These are phyloP conservation scores for Nomada goodeniana DNA, from an alignment of 2,888 invertebrate species.

Conservation along the genomic window DNA sequence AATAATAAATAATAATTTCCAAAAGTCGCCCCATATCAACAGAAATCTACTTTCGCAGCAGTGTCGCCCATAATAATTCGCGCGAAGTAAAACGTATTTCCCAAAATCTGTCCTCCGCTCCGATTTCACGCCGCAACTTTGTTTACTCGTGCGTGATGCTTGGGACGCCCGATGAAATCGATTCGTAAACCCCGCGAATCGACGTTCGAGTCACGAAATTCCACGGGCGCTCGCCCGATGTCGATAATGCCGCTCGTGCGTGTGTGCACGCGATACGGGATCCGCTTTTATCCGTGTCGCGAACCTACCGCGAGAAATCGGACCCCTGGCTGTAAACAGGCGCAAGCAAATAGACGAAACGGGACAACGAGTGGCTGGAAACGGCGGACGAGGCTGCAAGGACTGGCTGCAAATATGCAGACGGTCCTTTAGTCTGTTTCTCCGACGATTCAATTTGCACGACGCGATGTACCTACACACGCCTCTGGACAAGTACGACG, in stretches of 20 bases:
- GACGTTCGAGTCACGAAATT: constrained; percentile 5
- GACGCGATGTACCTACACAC: neutral
- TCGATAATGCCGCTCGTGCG: constrained; percentile 15
- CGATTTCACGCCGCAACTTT: neutral
- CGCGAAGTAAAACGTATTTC: neutral
- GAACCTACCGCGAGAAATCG: constrained; percentile 35
- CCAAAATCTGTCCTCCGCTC: neutral
- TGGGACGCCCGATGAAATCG: neutral
- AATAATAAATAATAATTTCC: no score
- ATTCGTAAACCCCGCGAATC: constrained; percentile 7
- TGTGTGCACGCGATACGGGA: constrained; percentile 39
- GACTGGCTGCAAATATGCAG: constrained; percentile 40
- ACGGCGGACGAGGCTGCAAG: constrained; percentile 12
- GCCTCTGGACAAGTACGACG: constrained; percentile 28
- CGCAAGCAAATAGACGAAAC: constrained; percentile 43
- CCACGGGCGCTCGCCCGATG: neutral
- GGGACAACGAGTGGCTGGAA: constrained; percentile 28
- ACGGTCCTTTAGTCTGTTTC: constrained; percentile 29
- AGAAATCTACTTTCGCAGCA: no score
- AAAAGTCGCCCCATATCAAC: no score
- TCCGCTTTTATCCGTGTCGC: constrained; percentile 20
- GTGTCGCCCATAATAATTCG: no score
- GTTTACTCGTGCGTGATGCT: neutral
- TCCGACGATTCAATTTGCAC: constrained; percentile 55
- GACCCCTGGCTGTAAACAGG: constrained; percentile 49